These are phyloP conservation scores for Plagodis pulveraria DNA, from an alignment of 2,888 invertebrate genomes.

Conservation along the genomic window DNA sequence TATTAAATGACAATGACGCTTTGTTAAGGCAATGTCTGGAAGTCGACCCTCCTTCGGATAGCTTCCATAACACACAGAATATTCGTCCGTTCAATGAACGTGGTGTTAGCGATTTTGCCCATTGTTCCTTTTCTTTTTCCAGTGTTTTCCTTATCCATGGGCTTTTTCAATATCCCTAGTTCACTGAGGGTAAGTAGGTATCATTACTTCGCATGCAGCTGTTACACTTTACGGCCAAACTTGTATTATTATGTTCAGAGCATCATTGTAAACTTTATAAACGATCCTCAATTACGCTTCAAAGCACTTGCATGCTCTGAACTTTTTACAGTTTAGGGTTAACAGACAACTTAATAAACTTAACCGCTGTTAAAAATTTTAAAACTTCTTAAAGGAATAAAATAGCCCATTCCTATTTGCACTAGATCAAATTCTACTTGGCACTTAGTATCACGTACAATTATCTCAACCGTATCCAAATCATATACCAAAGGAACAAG, in stretches of 20 bases:
- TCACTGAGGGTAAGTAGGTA: slow-evolving; percentile 43
- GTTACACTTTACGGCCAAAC: slow-evolving; percentile 77
- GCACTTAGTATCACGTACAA: slow-evolving; percentile 44
- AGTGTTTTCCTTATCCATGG: slow-evolving; percentile 58
- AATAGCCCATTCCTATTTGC: slow-evolving; percentile 59
- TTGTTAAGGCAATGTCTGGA: slow-evolving; percentile 50
- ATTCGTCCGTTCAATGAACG: slow-evolving; percentile 57
- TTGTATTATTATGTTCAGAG: slow-evolving; percentile 74
- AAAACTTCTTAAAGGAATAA: slow-evolving; percentile 16
- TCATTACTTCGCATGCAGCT: slow-evolving; percentile 75
- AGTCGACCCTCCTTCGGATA: slow-evolving; percentile 57
- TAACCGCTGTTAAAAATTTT: slow-evolving; percentile 4
- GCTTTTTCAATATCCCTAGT: slow-evolving; percentile 59
- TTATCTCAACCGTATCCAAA: slow-evolving; percentile 5
- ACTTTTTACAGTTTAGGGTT: slow-evolving; percentile 31
- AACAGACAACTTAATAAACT: slow-evolving; percentile 12
- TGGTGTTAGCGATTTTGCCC: slow-evolving; percentile 48
- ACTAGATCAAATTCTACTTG: slow-evolving; percentile 53
- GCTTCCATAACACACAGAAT: slow-evolving; percentile 47
- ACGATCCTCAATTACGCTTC: slow-evolving; percentile 55
- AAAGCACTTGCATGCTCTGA: slow-evolving; percentile 32
- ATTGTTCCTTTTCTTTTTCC: slow-evolving; percentile 54
- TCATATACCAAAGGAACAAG: slow-evolving; percentile 1
- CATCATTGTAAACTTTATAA: slow-evolving; percentile 68
- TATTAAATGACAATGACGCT: slow-evolving; percentile 59